Conservation (phyloP, 1,140 invertebrate species). For the Anoplophora glabripennis region DNA sequence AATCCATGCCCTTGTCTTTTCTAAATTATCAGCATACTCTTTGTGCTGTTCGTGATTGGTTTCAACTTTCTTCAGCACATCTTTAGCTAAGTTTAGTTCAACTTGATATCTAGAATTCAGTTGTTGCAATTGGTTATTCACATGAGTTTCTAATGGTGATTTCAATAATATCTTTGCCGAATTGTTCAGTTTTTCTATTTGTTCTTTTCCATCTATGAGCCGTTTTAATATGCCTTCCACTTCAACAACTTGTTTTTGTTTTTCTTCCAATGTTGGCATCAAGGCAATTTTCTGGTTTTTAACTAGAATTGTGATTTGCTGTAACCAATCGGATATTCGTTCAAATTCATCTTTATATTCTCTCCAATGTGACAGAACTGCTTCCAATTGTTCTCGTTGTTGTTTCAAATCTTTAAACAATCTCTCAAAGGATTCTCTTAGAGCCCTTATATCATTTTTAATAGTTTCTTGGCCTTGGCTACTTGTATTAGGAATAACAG, state of each 20-base stretch:
- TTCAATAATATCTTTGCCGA: slow-evolving; percentile 71
- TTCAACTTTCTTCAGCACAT: slow-evolving; percentile 90
- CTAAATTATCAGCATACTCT: slow-evolving; percentile 76
- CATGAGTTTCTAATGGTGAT: slow-evolving; percentile 85
- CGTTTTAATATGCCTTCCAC: slow-evolving; percentile 74
- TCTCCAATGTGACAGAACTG: slow-evolving; percentile 78
- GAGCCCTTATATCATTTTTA: slow-evolving; percentile 76
- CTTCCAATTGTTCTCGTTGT: slow-evolving; percentile 80
- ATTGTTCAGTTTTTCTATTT: slow-evolving; percentile 81
- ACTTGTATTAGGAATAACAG: slow-evolving; percentile 80
- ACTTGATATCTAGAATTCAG: slow-evolving; percentile 90
- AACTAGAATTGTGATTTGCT: slow-evolving; percentile 87
- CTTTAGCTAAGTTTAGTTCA: slow-evolving; percentile 85
- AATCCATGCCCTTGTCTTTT: slow-evolving; percentile 84
- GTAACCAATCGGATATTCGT: slow-evolving; percentile 86
- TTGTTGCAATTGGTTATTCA: slow-evolving; percentile 86
- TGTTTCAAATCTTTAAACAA: slow-evolving; percentile 79
- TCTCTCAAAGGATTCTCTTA: slow-evolving; percentile 80
- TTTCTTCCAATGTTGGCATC: slow-evolving; percentile 77
- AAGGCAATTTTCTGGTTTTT: slow-evolving; percentile 87
- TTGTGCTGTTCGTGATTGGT: slow-evolving; percentile 85
- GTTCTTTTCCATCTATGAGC: slow-evolving; percentile 74
- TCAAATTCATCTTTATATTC: slow-evolving; percentile 93
- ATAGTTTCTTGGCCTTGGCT: slow-evolving; percentile 75
- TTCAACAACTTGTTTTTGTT: slow-evolving; percentile 78